Conservation (phyloP, 2,888 invertebrate genomes). For the Nemotelus pantherinus region DNA sequence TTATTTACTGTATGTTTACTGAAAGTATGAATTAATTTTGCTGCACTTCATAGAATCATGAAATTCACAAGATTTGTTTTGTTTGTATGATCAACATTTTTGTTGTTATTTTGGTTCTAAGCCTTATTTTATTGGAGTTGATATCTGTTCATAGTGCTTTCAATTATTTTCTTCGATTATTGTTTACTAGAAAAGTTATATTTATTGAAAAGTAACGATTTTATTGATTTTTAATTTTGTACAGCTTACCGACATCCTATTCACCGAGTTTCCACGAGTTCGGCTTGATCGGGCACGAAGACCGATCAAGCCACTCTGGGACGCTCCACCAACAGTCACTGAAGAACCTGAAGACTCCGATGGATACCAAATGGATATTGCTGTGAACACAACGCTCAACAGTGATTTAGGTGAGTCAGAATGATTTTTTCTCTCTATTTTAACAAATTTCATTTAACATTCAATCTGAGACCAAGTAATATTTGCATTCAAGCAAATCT, state of each 20-base stretch:
- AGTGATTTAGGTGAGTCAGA: slow-evolving; percentile 64
- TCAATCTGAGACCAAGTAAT: neutral
- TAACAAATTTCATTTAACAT: neutral
- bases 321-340: slow-evolving; percentile 70
- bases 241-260: slow-evolving; percentile 63
- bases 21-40: no score
- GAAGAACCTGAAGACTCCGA: slow-evolving; percentile 70
- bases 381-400: slow-evolving; percentile 62
- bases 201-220: neutral
- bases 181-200: no score
- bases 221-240: neutral
- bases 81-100: no score
- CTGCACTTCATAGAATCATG: no score
- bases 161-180: no score
- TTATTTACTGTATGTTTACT: no score
- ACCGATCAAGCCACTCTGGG: slow-evolving; percentile 65
- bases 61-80: no score
- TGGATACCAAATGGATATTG: slow-evolving; percentile 61
- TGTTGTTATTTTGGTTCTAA: no score
- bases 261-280: slow-evolving; percentile 69
- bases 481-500: neutral
- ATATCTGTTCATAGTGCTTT: no score
- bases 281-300: slow-evolving; percentile 75
- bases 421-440: neutral
- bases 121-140: no score